A percentile compares a stretch with the other conserved stretches of the same genome.
These are phyloP conservation scores for Styela plicata DNA, from an alignment of 23 tunicate genomes.

Conservation along the genomic window DNA sequence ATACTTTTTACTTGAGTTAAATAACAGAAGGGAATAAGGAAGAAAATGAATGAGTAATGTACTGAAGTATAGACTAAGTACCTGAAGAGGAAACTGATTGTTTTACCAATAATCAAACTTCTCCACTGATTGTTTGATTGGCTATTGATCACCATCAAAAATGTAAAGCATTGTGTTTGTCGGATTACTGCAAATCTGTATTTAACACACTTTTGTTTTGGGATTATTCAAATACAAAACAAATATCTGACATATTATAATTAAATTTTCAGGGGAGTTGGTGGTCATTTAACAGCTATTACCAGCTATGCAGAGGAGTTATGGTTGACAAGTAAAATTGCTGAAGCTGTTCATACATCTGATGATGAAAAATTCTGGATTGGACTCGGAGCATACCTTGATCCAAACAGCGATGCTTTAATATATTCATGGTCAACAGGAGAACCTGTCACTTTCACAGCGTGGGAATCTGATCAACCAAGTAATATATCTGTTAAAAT, in stretches of 20 bases:
- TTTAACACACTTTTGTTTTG: too few species aligned
- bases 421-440: constrained; percentile 58
- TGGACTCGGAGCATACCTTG: constrained; percentile 52
- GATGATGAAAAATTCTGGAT: constrained; percentile 53
- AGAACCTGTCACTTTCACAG: constrained; percentile 79
- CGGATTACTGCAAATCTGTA: too few species aligned
- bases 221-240: too few species aligned
- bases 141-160: too few species aligned
- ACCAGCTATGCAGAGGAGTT: constrained; percentile 42
- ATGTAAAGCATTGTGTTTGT: too few species aligned
- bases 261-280: constrained; percentile 34
- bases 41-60: too few species aligned
- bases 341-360: constrained; percentile 60
- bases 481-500: constrained; percentile 21
- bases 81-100: too few species aligned
- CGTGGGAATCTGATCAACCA: constrained; percentile 72
- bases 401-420: constrained; percentile 31
- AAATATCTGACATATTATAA: not conserved
- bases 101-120: too few species aligned
- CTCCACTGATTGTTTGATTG: too few species aligned
- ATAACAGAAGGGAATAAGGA: too few species aligned
- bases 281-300: constrained; percentile 60
- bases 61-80: too few species aligned
- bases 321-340: constrained; percentile 49
- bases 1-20: too few species aligned